Conservation (phyloP, 1,140 invertebrate species). For the Heliothis subflexa region DNA sequence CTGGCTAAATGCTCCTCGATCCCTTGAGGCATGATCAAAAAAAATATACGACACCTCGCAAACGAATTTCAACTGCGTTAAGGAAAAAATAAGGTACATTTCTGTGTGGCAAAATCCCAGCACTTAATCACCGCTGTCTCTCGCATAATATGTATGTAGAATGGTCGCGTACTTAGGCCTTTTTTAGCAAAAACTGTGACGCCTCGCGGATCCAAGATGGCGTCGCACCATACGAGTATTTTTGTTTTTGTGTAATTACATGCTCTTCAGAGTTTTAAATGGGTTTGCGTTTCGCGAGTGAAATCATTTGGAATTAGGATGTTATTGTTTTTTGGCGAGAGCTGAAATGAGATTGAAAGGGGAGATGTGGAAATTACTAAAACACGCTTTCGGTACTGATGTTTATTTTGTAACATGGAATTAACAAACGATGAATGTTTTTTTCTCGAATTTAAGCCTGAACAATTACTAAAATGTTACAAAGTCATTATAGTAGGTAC, state of each 20-base stretch:
- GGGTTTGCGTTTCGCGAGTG: constrained; percentile 28
- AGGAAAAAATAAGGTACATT: constrained; percentile 55
- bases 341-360: background rate
- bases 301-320: constrained; percentile 40
- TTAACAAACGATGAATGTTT: background rate
- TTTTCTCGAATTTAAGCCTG: no score
- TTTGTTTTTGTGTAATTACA: constrained; percentile 54
- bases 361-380: background rate
- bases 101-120: constrained; percentile 48
- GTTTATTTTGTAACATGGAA: constrained; percentile 27
- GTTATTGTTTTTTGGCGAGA: constrained; percentile 28
- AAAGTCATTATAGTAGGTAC: no score
- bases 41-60: constrained; percentile 64
- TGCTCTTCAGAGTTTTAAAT: constrained; percentile 50
- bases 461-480: no score
- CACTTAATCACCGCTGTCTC: constrained; percentile 81
- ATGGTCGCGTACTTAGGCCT: constrained; percentile 76
- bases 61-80: constrained; percentile 57
- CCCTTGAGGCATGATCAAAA: constrained; percentile 54
- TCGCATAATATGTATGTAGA: constrained; percentile 82
- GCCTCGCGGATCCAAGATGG: constrained; percentile 83
- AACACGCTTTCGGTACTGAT: background rate
- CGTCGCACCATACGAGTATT: constrained; percentile 33
- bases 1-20: constrained; percentile 71
- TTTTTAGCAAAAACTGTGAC: constrained; percentile 80